Evolutionary conservation across 30 jellyfish, hydroid and myxozoan genomes (phyloP), one percentile per base, ranked within the genome.

Genomic region (Sanderia malayensis): DNA sequence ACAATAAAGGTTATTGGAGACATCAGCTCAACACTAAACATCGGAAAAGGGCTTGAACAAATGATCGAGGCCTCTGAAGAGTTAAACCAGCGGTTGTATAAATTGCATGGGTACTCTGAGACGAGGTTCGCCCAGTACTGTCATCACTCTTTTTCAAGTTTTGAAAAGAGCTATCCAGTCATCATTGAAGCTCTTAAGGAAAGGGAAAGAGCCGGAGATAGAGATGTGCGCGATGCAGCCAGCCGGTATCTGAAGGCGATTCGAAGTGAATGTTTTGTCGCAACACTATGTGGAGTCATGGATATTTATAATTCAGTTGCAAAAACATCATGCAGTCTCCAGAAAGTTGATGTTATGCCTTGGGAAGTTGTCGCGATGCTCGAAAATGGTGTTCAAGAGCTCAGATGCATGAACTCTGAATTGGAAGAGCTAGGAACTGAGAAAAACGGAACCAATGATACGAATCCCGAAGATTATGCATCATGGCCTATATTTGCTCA

Each of bases 101-200:
- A 31, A 22, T 52, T 61, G 1, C 74, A 61, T 30, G 74, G 74
- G n/a, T 29, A 30, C 24, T 61, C 74, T 24, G 74, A 61, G 26
- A 61, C 74, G 1, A 8, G 74, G 11, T 61, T 61, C 11, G 74
- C 74, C 74, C 74, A 61, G 11, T 24, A 61, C 74, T 61, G 74
- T 33, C 53, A 61, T 22, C 19, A 30, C 18, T 24, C 26, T 24
- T 30, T 61, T 61, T 61, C 53, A 61, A 61, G 26, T 25, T 61
- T 61, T 22, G 74, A 61, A 52, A 61, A 61, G 26, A 24, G 74
- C 4, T 61, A 61, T 61, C 31, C 69, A 2, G 74, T 61, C 53
- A 30, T 61, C 8, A 18, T 61, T 10, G 2, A 30, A 22, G 26
- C 74, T 1, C 26, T 61, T 13, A 61, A 61, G 29, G 74, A 30